Percentiles rank a stretch among this genome's conserved stretches.
phyloP scores from a whole-genome alignment of 2,888 invertebrate species.

The Caenorhabditis doughertyi region DNA sequence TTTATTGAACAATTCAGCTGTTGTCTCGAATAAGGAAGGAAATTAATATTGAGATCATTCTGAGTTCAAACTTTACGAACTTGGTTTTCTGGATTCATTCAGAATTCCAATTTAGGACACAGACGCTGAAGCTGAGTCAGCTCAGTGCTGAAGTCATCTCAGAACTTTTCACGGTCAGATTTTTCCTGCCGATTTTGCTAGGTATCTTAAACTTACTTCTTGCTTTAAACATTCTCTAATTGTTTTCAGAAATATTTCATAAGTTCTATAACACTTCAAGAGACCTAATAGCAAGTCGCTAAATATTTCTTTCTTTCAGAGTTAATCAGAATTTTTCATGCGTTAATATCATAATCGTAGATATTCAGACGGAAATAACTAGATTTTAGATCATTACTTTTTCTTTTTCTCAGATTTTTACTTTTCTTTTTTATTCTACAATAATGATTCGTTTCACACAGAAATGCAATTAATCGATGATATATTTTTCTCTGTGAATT shows the following conservation, averaged over 20 bases:
- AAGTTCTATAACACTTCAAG: neutral
- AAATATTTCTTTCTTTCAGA: neutral
- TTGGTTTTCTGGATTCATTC: neutral
- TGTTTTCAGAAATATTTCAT: neutral
- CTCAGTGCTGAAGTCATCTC: too few relatives aligned
- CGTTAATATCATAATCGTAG: neutral
- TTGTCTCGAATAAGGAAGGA: neutral
- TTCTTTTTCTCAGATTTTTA: neutral
- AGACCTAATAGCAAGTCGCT: neutral
- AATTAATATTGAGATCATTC: neutral
- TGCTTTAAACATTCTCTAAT: too few relatives aligned
- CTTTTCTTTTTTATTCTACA: neutral
- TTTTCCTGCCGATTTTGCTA: too few relatives aligned
- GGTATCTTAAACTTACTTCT: too few relatives aligned
- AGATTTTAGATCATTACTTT: neutral
- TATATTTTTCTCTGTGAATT: neutral
- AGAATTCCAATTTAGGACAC: neutral
- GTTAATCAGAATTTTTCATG: neutral
- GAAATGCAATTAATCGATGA: slow-evolving; percentile 5
- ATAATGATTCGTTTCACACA: too few relatives aligned
- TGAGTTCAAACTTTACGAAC: neutral
- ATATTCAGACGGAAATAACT: too few relatives aligned
- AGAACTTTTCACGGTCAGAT: too few relatives aligned
- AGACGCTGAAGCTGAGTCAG: too few relatives aligned
- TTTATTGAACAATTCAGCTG: neutral